phyloP scores from a whole-genome alignment of 2,888 invertebrate genomes.

The Pediacus dermestoides region DNA sequence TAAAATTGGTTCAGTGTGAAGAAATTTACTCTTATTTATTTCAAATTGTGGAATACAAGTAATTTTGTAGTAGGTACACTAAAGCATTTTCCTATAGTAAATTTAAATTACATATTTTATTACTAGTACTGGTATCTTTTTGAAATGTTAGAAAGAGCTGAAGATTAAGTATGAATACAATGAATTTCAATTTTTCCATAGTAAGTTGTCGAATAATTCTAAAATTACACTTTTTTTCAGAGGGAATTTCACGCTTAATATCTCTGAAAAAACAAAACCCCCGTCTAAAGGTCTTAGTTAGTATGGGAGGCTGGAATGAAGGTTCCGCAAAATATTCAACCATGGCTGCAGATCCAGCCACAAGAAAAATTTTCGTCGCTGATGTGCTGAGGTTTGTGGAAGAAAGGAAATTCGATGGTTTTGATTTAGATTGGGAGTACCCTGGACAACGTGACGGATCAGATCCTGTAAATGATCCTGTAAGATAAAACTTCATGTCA shows the following conservation, averaged over 20 bases:
- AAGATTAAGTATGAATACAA: too few relatives aligned
- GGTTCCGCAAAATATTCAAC: constrained; percentile 42
- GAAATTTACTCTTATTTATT: too few relatives aligned
- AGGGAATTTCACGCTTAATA: constrained; percentile 20
- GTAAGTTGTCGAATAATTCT: too few relatives aligned
- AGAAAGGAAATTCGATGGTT: constrained; percentile 60
- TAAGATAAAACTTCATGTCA: constrained; percentile 9
- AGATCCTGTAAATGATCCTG: constrained; percentile 22
- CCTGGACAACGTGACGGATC: constrained; percentile 54
- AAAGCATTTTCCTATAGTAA: too few relatives aligned
- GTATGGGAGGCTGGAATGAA: constrained; percentile 68
- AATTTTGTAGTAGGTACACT: too few relatives aligned
- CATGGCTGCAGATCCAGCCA: constrained; percentile 49
- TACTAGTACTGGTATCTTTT: too few relatives aligned
- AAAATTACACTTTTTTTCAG: too few relatives aligned
- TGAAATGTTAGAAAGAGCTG: too few relatives aligned
- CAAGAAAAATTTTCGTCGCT: constrained; percentile 15
- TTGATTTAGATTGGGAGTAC: constrained; percentile 85
- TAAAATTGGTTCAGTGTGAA: too few relatives aligned
- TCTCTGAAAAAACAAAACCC: constrained; percentile 53
- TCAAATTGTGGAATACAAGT: too few relatives aligned
- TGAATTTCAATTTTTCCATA: too few relatives aligned
- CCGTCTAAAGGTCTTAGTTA: constrained; percentile 56
- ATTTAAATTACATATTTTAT: too few relatives aligned
- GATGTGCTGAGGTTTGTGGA: constrained; percentile 1